Conservation (phyloP, 2,113 vertebrate species). For the Sturnira hondurensis region DNA sequence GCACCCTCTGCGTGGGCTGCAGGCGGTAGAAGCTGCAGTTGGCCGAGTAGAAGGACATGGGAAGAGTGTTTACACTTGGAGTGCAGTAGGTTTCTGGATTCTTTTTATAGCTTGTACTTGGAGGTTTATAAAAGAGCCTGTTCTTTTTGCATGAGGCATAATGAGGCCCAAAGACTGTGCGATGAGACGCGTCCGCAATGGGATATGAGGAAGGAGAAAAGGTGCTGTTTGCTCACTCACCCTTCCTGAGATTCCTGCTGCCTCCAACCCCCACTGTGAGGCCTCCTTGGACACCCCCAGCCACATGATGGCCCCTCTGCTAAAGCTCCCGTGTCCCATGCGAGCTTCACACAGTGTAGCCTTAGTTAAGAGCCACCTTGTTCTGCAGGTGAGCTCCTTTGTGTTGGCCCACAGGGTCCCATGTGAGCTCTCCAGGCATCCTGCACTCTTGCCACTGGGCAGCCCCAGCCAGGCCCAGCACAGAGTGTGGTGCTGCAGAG, state of each 20-base stretch:
- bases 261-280: background rate
- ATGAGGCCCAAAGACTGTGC: background rate
- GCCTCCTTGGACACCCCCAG: background rate
- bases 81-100: background rate
- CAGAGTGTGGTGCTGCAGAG: background rate
- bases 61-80: background rate
- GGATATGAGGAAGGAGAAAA: background rate
- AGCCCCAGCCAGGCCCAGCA: background rate
- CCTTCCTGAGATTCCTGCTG: background rate
- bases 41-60: background rate
- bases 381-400: background rate
- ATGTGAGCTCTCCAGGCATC: accelerated
- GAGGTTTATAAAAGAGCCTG: background rate
- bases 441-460: background rate
- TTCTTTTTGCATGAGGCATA: background rate
- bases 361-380: background rate
- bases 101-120: background rate
- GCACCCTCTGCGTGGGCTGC: background rate
- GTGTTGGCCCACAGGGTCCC: background rate
- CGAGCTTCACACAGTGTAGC: background rate
- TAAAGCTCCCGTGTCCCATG: background rate
- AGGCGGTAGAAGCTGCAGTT: background rate
- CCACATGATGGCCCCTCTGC: background rate
- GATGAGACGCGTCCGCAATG: background rate
- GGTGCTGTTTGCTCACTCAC: background rate